Evolutionary conservation across 2,113 vertebrate species (phyloP).

Genomic region (Atractosteus spatula): DNA sequence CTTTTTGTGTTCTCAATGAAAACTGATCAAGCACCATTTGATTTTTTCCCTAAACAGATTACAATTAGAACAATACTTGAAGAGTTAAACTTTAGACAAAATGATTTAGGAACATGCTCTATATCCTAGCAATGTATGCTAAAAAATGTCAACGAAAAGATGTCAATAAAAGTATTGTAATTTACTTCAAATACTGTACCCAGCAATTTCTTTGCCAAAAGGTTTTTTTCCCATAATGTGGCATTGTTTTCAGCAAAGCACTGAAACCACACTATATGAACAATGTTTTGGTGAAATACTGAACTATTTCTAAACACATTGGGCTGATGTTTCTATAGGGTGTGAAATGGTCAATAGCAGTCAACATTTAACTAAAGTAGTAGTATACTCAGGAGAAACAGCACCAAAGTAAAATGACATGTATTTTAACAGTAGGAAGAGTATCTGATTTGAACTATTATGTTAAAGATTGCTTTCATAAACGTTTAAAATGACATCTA

Average conservation of each 20-base stretch:
- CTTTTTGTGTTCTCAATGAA: slow-evolving; percentile 8
- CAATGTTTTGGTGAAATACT: no score
- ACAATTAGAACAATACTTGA: slow-evolving; percentile 40
- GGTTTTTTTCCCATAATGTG: no score
- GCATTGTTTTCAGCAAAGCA: no score
- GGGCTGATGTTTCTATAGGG: no score
- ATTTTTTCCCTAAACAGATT: slow-evolving; percentile 21
- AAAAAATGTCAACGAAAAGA: slow-evolving; percentile 7
- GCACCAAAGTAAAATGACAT: slow-evolving; percentile 37
- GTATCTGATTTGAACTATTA: slow-evolving; percentile 20
- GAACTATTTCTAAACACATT: no score
- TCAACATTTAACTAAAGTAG: neutral
- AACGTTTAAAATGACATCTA: slow-evolving; percentile 20
- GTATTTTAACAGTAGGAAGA: slow-evolving; percentile 16
- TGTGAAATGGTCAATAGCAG: neutral
- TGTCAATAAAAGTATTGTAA: neutral
- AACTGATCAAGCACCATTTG: slow-evolving; percentile 16
- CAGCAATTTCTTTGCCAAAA: no score
- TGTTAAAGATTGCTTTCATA: slow-evolving; percentile 24
- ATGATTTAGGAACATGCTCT: slow-evolving; percentile 34
- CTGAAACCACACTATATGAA: no score
- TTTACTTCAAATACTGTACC: neutral
- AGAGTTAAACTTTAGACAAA: slow-evolving; percentile 43
- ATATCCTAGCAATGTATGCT: slow-evolving; percentile 6
- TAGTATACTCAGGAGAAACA: slow-evolving; percentile 28